Conservation (phyloP, 1,140 invertebrate genomes). For the Hyposmocoma kahamanoa region DNA sequence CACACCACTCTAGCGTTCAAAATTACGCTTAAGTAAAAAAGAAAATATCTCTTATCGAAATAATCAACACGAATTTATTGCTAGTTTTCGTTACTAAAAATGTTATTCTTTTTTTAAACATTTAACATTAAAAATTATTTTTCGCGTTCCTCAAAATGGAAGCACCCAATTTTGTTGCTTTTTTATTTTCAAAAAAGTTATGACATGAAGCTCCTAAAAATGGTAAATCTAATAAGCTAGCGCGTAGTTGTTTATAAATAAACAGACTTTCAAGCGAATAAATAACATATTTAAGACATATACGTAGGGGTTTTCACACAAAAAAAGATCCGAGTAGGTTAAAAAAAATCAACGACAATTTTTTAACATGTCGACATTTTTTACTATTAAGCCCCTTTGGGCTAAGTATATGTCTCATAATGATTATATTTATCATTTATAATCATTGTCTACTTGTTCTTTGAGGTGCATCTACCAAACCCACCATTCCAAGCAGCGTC, state of each 20-base stretch:
- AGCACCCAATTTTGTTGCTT: conserved; percentile 26
- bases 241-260: conserved; percentile 23
- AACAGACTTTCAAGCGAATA: conserved; percentile 25
- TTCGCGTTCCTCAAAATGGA: conserved; percentile 27
- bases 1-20: background rate
- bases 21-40: background rate
- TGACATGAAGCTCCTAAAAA: conserved; percentile 5
- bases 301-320: background rate
- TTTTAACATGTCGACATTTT: too few species aligned
- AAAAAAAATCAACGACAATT: too few species aligned
- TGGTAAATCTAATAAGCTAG: conserved; percentile 47
- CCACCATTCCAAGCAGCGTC: conserved; percentile 65
- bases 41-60: background rate
- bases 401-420: too few species aligned
- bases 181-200: background rate
- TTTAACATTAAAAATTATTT: background rate
- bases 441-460: conserved; percentile 59
- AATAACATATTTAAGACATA: conserved; percentile 18
- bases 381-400: too few species aligned
- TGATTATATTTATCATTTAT: conserved; percentile 45
- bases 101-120: background rate
- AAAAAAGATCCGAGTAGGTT: too few species aligned
- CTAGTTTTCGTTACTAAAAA: background rate
- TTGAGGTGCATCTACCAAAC: conserved; percentile 61
- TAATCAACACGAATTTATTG: background rate